These are phyloP conservation scores for Bilobella aurantiaca DNA, from an alignment of 1,140 invertebrate genomes.

Conservation along the genomic window DNA sequence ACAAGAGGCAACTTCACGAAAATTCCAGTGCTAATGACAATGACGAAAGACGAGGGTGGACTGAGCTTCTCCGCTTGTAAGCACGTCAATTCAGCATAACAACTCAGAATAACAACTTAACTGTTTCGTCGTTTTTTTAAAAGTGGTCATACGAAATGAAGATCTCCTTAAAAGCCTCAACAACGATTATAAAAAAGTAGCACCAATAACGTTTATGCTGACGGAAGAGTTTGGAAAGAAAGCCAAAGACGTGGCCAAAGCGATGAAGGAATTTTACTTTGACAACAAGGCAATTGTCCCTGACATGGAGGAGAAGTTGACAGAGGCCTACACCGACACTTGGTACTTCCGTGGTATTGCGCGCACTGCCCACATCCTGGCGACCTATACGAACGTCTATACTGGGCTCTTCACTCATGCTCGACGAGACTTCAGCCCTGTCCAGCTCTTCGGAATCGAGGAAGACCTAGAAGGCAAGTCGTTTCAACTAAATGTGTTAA, in stretches of 20 bases:
- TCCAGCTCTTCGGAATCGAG: background rate
- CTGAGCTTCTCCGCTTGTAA: no score
- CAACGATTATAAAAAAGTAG: background rate
- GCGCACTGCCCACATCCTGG: background rate
- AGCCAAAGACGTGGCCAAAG: background rate
- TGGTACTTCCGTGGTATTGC: background rate
- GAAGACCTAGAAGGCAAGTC: background rate
- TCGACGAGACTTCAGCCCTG: background rate
- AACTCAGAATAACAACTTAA: background rate
- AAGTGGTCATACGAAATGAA: background rate
- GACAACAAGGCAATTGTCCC: background rate
- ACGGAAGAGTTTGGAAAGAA: background rate
- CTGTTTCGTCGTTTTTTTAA: background rate
- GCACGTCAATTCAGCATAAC: background rate
- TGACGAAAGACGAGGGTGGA: background rate
- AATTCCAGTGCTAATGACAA: background rate
- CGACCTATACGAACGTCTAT: background rate
- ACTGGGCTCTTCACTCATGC: background rate
- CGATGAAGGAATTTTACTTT: background rate
- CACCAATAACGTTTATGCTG: background rate
- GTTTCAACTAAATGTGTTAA: background rate
- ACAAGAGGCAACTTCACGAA: background rate
- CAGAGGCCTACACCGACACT: background rate
- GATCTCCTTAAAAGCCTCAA: background rate
- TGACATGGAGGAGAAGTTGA: background rate